These are phyloP conservation scores for Otocyon megalotis DNA, from an alignment of 2,113 vertebrate genomes.

Conservation along the genomic window DNA sequence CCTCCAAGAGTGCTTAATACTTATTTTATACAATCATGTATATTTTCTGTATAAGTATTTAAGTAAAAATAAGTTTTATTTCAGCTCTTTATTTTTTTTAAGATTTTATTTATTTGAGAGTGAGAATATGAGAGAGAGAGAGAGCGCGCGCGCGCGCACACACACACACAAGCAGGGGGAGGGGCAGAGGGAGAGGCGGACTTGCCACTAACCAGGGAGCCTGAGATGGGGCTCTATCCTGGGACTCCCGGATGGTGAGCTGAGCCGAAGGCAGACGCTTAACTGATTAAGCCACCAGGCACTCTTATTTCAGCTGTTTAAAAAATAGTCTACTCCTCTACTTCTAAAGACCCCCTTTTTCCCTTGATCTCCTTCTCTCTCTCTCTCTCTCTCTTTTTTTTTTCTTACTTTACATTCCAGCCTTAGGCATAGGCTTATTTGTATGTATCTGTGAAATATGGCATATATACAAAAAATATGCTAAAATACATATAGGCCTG, in stretches of 20 bases:
- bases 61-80: slow-evolving; percentile 61
- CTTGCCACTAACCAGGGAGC: too few species aligned
- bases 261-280: too few species aligned
- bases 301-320: slow-evolving; percentile 39
- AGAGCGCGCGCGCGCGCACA: rapidly evolving
- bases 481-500: slow-evolving; percentile 5
- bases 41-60: slow-evolving; percentile 48
- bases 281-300: too few species aligned
- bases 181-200: too few species aligned
- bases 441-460: slow-evolving; percentile 22
- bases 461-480: neutral
- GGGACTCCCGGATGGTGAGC: too few species aligned
- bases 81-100: neutral
- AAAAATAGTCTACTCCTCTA: neutral
- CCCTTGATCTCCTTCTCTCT: neutral
- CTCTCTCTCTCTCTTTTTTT: neutral
- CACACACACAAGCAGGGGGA: too few species aligned
- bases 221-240: too few species aligned
- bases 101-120: too few species aligned
- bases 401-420: neutral
- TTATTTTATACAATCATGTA: neutral
- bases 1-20: neutral
- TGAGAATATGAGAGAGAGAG: too few species aligned
- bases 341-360: neutral
- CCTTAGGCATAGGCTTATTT: slow-evolving; percentile 34